phyloP scores from a whole-genome alignment of 1,140 invertebrate genomes.

The Bombyx mandarina region DNA sequence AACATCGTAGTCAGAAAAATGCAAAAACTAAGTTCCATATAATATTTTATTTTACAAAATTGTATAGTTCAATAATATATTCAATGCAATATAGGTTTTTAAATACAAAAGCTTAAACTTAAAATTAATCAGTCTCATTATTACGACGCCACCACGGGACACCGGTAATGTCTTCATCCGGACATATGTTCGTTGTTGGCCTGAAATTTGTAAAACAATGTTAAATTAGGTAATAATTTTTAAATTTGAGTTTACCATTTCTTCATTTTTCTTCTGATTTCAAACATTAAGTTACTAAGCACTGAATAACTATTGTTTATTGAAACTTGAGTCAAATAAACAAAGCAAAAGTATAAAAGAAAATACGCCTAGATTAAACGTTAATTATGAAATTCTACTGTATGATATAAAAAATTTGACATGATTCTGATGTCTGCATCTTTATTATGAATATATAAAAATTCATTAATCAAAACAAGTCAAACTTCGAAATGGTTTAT shows the following conservation, averaged over 20 bases:
- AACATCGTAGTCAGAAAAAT: neutral
- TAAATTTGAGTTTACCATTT: neutral
- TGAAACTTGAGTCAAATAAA: too few species aligned
- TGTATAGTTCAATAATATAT: constrained; percentile 24
- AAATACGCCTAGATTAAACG: too few species aligned
- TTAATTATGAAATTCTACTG: too few species aligned
- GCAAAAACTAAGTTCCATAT: neutral
- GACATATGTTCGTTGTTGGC: constrained; percentile 35
- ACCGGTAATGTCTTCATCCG: constrained; percentile 49
- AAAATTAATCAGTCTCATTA: constrained; percentile 61
- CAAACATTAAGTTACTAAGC: neutral
- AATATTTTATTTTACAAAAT: constrained; percentile 11
- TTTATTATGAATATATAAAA: too few species aligned
- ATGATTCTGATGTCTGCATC: too few species aligned
- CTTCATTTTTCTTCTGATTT: neutral
- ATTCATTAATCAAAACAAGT: too few species aligned
- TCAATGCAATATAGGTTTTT: constrained; percentile 24
- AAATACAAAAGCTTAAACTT: constrained; percentile 33
- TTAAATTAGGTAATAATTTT: constrained; percentile 2
- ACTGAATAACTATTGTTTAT: neutral
- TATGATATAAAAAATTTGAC: too few species aligned
- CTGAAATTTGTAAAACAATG: constrained; percentile 18
- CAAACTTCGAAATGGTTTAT: too few species aligned
- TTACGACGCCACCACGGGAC: constrained; percentile 60
- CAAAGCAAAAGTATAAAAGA: too few species aligned